Conservation (phyloP, 1,140 invertebrate species). For the Steinernema feltiae region DNA sequence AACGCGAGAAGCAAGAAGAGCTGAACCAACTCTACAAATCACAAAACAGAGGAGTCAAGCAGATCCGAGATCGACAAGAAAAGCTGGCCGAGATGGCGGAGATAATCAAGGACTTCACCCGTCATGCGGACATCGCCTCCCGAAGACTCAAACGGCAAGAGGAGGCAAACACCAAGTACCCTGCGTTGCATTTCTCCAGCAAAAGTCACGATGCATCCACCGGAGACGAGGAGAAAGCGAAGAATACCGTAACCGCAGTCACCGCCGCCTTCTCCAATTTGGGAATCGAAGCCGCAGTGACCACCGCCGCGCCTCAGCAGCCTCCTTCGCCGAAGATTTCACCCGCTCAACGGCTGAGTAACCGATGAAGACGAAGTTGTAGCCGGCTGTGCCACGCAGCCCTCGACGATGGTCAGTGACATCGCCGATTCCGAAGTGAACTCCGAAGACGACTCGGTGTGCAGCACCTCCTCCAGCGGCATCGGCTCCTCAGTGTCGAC, state of each 20-base stretch:
- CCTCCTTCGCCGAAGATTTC: constrained; percentile 18
- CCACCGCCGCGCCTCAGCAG: not conserved
- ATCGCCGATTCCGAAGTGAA: not conserved
- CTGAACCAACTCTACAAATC: constrained; percentile 39
- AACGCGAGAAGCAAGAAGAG: constrained; percentile 44
- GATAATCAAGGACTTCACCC: constrained; percentile 42
- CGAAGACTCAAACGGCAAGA: not conserved
- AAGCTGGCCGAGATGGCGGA: constrained; percentile 47
- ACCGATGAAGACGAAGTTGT: no score
- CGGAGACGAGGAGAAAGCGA: not conserved
- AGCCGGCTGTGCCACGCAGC: no score
- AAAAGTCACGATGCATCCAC: not conserved
- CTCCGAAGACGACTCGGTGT: constrained; percentile 8
- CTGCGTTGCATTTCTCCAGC: not conserved
- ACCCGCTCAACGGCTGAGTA: no score
- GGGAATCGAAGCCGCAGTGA: not conserved
- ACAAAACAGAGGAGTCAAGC: constrained; percentile 38
- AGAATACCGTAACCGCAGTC: constrained; percentile 31
- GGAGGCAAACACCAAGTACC: constrained; percentile 1
- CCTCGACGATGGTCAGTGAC: not conserved
- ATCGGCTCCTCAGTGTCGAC: not conserved
- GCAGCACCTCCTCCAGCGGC: constrained; percentile 1
- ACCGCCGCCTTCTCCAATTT: constrained; percentile 33
- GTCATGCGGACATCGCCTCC: constrained; percentile 36
- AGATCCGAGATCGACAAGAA: constrained; percentile 39